Evolutionary conservation across 2,797 vertebrate species (phyloP), one percentile per base, ranked within the genome.

Genomic region (Danio kyathit): DNA sequence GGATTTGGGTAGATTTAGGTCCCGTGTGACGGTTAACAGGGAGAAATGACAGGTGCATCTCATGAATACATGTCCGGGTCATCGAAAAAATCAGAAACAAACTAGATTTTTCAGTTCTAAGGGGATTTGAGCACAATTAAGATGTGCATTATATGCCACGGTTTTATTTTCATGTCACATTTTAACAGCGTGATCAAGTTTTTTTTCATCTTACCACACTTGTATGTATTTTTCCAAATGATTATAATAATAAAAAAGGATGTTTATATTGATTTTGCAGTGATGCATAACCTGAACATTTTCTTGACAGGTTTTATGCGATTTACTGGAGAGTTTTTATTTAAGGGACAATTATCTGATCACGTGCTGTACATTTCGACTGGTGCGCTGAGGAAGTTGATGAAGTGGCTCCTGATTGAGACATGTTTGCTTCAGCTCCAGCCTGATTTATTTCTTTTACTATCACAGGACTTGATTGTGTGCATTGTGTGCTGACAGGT

Each of bases 401-500:
- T 82, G 61, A 69, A 81, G 64, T 44, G 40, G 19, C 49, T 69
- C 56, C 44, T 40, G 61, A 65, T 63, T 21, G 52, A 49, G 76
- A 64, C 59, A 52, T 48, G 63, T 65, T 74, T 70, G 21, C 41
- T 76, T 52, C 57, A 79, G 41, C 66, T 80, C 71, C 49, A 46
- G 54, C 43, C 56, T 17, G 40, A 66, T 82, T 69, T 11, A 82
- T 61, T 65, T 76, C 14, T 66, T 59, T 61, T 12, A 13, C 40
- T 17, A n/a, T 61, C 60, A 48, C 52, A 48, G 19, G 13, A 12
- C 29, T 69, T 72, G 40, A 49, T 64, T 57, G 59, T 75, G 51
- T 67, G 63, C 48, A 43, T 69, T 63, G 72, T 65, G 59, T 43
- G 9, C n/a, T 72, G 71, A 64, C 72, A 65, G 77, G 49, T 76